These are phyloP conservation scores for Yponomeuta malinellus DNA, from an alignment of 2,888 invertebrate genomes.

Conservation along the genomic window DNA sequence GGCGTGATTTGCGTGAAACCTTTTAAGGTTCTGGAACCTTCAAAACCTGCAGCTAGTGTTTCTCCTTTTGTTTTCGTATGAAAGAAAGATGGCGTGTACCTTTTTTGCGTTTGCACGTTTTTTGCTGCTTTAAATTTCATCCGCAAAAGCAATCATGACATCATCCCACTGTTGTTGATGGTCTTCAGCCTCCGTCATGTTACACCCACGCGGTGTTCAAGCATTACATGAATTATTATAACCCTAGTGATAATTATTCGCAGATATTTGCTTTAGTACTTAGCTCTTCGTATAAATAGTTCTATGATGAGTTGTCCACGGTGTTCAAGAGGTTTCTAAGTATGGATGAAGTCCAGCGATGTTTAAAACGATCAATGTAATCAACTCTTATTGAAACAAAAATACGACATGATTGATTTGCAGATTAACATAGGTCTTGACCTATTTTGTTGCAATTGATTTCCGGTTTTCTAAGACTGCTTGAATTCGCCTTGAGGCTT, in stretches of 20 bases:
- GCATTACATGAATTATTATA: slow-evolving; percentile 2
- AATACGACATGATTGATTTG: background rate
- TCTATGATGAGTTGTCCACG: background rate
- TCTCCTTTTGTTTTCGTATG: slow-evolving; percentile 9
- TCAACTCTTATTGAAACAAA: background rate
- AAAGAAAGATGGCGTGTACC: slow-evolving; percentile 5
- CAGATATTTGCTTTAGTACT: slow-evolving; percentile 1
- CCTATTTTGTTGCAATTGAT: background rate
- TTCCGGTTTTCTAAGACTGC: background rate
- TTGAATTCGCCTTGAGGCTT: background rate
- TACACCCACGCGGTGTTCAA: background rate
- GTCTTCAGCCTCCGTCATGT: background rate
- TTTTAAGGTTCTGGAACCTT: background rate
- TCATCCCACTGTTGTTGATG: slow-evolving; percentile 5
- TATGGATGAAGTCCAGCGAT: background rate
- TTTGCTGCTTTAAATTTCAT: background rate
- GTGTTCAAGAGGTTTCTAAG: background rate
- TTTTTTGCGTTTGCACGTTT: background rate
- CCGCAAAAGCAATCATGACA: slow-evolving; percentile 3
- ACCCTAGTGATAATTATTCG: background rate
- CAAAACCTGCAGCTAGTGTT: slow-evolving; percentile 6
- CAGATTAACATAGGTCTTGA: background rate
- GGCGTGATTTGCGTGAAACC: background rate
- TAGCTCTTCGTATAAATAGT: background rate
- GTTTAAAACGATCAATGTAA: background rate